phyloP scores from a whole-genome alignment of 1,140 invertebrate species.

The Chrysomallon squamiferum region DNA sequence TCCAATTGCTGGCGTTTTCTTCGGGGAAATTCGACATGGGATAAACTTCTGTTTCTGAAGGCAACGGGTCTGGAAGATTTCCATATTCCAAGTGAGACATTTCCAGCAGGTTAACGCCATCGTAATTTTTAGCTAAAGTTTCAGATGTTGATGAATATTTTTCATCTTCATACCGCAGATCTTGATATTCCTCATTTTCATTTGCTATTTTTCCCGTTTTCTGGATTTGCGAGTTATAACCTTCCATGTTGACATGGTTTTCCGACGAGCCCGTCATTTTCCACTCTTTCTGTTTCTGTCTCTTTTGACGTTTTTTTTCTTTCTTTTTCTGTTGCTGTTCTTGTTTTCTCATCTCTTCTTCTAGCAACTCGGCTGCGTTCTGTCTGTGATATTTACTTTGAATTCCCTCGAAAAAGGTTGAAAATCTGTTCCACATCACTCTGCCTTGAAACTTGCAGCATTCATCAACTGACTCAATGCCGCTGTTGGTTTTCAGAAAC shows the following conservation, averaged over 20 bases:
- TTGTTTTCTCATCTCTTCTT: constrained; percentile 34
- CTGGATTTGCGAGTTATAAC: constrained; percentile 4
- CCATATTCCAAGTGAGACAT: no score
- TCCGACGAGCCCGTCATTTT: background rate
- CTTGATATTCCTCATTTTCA: no score
- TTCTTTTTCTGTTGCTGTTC: constrained; percentile 28
- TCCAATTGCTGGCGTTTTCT: background rate
- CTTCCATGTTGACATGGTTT: background rate
- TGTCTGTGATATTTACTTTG: constrained; percentile 19
- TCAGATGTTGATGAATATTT: no score
- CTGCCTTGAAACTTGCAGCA: background rate
- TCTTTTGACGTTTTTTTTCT: constrained; percentile 34
- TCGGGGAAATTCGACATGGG: background rate
- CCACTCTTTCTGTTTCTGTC: constrained; percentile 21
- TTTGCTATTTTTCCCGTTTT: background rate
- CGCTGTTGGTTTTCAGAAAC: constrained; percentile 2
- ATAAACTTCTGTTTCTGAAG: no score
- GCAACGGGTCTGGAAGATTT: no score
- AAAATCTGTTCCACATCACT: constrained; percentile 18
- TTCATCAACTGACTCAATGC: background rate
- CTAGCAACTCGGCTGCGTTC: constrained; percentile 22
- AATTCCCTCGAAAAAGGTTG: constrained; percentile 22
- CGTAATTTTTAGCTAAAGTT: no score
- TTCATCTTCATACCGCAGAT: no score
- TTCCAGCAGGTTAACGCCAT: no score